Evolutionary conservation across 2,797 vertebrate species (phyloP).

Genomic region (Lindbergichthys nudifrons): DNA sequence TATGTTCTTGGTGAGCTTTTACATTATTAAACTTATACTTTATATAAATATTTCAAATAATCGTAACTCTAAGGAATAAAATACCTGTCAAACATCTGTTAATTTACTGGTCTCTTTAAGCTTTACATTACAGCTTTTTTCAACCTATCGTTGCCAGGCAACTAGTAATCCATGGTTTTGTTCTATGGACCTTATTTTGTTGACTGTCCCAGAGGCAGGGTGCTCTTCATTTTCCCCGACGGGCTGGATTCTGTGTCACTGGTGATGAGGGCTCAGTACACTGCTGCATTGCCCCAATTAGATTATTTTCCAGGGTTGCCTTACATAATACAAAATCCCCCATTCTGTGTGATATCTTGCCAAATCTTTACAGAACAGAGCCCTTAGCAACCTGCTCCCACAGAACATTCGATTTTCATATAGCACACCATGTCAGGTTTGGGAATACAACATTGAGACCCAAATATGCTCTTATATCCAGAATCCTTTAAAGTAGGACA

Average conservation of each 20-base stretch:
- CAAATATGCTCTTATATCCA: background rate
- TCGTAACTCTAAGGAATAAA: conserved; percentile 15
- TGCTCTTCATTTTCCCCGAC: conserved; percentile 59
- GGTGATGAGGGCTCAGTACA: conserved; percentile 57
- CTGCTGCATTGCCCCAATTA: conserved; percentile 75
- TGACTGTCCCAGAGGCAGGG: conserved; percentile 53
- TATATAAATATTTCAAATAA: conserved; percentile 1
- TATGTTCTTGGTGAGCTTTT: conserved; percentile 4
- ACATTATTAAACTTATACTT: conserved; percentile 9
- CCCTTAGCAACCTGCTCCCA: conserved; percentile 39
- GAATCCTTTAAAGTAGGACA: conserved; percentile 2
- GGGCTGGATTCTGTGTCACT: conserved; percentile 61
- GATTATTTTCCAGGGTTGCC: conserved; percentile 60
- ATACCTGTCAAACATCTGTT: conserved; percentile 1
- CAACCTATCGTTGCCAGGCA: conserved; percentile 64
- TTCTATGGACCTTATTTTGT: conserved; percentile 41
- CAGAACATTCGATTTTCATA: conserved; percentile 52
- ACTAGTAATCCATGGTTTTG: conserved; percentile 56
- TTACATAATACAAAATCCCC: conserved; percentile 72
- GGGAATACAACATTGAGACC: conserved; percentile 17
- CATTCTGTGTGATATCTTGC: conserved; percentile 72
- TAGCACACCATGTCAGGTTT: conserved; percentile 25
- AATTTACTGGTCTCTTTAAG: conserved; percentile 15
- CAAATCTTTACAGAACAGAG: conserved; percentile 62
- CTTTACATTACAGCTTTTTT: conserved; percentile 15